Evolutionary conservation across 1,140 invertebrate genomes (phyloP).

Genomic region (Leguminivora glycinivorella): DNA sequence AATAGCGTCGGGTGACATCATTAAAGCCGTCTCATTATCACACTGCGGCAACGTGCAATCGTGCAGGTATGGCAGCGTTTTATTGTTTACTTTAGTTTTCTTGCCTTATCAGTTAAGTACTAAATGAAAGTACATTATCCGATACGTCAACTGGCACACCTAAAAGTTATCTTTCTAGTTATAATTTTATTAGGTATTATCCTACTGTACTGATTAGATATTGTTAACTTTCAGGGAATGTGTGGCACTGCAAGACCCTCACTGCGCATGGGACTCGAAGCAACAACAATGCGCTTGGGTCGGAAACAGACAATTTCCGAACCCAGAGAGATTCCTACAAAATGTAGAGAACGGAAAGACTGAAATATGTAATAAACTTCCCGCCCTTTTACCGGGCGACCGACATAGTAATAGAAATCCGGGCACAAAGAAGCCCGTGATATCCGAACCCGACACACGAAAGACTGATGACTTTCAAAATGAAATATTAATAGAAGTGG

Average conservation of each 20-base stretch:
- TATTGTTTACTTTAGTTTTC: conserved; percentile 5
- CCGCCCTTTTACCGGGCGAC: conserved; percentile 65
- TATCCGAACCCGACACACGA: conserved; percentile 57
- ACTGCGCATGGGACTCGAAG: conserved; percentile 96
- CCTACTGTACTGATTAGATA: conserved; percentile 29
- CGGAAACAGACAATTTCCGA: conserved; percentile 82
- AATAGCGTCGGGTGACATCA: conserved; percentile 92
- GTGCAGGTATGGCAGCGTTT: conserved; percentile 81
- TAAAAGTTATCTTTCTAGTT: conserved; percentile 17
- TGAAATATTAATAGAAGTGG: conserved; percentile 72
- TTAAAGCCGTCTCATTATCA: conserved; percentile 92
- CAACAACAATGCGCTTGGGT: conserved; percentile 87
- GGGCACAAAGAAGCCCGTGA: conserved; percentile 64
- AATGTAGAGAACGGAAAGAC: conserved; percentile 85
- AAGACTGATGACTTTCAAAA: conserved; percentile 67
- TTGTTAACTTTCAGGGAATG: conserved; percentile 85
- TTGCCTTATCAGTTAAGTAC: background rate
- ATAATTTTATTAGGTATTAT: conserved; percentile 29
- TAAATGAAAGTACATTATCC: conserved; percentile 27
- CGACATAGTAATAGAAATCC: conserved; percentile 66
- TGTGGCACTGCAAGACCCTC: conserved; percentile 96
- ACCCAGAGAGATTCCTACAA: conserved; percentile 85
- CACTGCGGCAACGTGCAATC: conserved; percentile 86
- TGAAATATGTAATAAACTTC: conserved; percentile 82
- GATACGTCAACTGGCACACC: conserved; percentile 14